Evolutionary conservation across 1,140 invertebrate genomes (phyloP), one percentile per base, ranked within the genome.

Genomic region (Papilio machaon): DNA sequence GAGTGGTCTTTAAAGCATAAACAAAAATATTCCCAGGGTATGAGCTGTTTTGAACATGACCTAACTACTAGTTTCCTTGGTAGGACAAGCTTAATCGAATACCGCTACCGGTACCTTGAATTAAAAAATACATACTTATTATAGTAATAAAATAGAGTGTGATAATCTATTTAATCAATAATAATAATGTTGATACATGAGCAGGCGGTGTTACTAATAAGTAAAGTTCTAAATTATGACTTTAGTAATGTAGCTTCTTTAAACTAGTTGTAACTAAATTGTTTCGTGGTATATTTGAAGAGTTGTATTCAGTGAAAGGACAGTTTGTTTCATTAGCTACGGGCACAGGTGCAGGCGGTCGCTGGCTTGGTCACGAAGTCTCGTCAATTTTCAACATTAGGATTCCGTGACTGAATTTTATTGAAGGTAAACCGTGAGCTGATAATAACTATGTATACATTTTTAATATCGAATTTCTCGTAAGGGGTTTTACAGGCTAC

Each of bases 301-400:
- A 23, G 46, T 75, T 75, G 10, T 23, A 75, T 75, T 75, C 46
- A 75, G 46, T 75, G 43, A 75, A 75, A 75, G 73, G 73, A 75
- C 73, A 75, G 10, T 75, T 49, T 46, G 43, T 75, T 23, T 75
- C 43, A 49, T 49, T 75, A 75, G 73, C 47, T 46, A 75, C 19
- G 73, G 73, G 73, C 46, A 49, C 73, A 75, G 73, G 73, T 75
- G 73, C 46, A 75, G 38, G 73, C 38, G 73, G 46, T n/a, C 1
- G 17, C 15, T 74, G 47, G 73, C 4, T 49, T n/a, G 46, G 73
- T 75, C 46, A 75, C 73, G 73, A 75, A 67, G 43, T 75, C 46
- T 23, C 38, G 38, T 75, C 46, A 75, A 75, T 75, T 75, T 75
- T 75, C 43, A 47, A 75, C 19, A 47, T 75, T 75, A 47, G 73